A percentile compares a stretch with the other conserved stretches of the same genome.
These are phyloP conservation scores for Hiodon alosoides DNA, from an alignment of 2,113 vertebrate genomes.

Conservation along the genomic window DNA sequence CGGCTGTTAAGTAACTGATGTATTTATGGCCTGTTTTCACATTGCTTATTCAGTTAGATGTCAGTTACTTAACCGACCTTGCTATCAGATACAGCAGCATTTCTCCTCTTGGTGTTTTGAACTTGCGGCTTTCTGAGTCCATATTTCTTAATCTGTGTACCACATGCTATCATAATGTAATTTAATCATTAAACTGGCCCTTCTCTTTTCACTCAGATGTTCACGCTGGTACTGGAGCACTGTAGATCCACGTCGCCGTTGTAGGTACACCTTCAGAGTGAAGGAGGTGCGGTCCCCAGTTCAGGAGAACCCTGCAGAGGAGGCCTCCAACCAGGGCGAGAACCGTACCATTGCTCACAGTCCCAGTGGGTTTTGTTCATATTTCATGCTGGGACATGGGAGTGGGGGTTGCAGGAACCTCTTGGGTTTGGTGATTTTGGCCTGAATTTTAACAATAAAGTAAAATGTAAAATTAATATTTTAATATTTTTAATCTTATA, in stretches of 20 bases:
- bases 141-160: no score
- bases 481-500: no score
- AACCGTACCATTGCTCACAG: slow-evolving; percentile 83
- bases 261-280: slow-evolving; percentile 80
- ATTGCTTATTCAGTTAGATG: no score
- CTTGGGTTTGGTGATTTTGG: no score
- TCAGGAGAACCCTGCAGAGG: slow-evolving; percentile 56
- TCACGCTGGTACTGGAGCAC: slow-evolving; percentile 90
- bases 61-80: no score
- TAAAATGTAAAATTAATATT: no score
- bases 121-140: not conserved
- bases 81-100: no score
- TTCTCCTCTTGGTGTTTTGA: no score
- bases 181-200: not conserved
- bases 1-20: not conserved
- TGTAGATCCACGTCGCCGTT: slow-evolving; percentile 73
- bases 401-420: no score
- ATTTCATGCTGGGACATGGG: not conserved
- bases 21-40: not conserved
- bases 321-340: slow-evolving; percentile 60
- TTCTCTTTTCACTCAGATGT: slow-evolving; percentile 57
- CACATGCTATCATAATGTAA: not conserved
- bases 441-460: no score
- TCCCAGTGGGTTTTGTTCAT: slow-evolving; percentile 42
- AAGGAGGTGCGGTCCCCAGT: slow-evolving; percentile 72